phyloP scores from a whole-genome alignment of 2,113 vertebrate species.

The Pseudorhombus dupliciocellatus region DNA sequence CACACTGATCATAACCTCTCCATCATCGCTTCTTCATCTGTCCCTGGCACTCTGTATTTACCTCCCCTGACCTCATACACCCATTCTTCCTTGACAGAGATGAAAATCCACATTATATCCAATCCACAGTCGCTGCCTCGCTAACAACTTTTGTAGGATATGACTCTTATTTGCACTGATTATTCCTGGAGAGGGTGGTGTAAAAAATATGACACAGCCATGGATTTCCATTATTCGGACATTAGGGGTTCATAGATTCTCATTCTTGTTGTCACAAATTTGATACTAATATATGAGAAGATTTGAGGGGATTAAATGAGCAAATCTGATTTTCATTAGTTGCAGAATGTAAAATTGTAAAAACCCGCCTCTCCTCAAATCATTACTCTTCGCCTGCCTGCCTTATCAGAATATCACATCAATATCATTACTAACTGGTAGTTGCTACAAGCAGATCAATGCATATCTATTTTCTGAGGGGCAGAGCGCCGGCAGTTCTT shows the following conservation, averaged over 20 bases:
- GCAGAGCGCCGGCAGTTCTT: constrained; percentile 19
- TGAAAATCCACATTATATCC: constrained; percentile 47
- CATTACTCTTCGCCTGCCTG: constrained; percentile 21
- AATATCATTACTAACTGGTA: constrained; percentile 11
- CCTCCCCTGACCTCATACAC: not conserved
- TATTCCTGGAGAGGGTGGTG: constrained; percentile 14
- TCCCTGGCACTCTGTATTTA: constrained; percentile 36
- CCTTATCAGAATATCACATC: constrained; percentile 28
- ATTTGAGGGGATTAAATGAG: constrained; percentile 28
- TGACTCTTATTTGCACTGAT: constrained; percentile 57
- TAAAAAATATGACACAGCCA: constrained; percentile 35
- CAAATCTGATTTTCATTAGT: constrained; percentile 19
- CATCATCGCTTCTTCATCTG: constrained; percentile 53
- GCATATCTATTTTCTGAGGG: constrained; percentile 15
- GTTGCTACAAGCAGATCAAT: constrained; percentile 35
- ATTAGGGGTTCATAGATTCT: constrained; percentile 11
- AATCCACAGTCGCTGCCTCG: constrained; percentile 23
- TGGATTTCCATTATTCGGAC: constrained; percentile 39
- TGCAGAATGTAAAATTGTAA: constrained; percentile 19
- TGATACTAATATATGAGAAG: constrained; percentile 22
- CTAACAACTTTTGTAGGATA: constrained; percentile 15
- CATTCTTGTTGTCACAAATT: constrained; percentile 18
- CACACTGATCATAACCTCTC: constrained; percentile 30
- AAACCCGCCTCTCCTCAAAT: constrained; percentile 3
- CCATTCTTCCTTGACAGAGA: constrained; percentile 5